These are phyloP conservation scores for Rhodeus uyekii DNA, from an alignment of 2,797 vertebrate genomes.

Conservation along the genomic window DNA sequence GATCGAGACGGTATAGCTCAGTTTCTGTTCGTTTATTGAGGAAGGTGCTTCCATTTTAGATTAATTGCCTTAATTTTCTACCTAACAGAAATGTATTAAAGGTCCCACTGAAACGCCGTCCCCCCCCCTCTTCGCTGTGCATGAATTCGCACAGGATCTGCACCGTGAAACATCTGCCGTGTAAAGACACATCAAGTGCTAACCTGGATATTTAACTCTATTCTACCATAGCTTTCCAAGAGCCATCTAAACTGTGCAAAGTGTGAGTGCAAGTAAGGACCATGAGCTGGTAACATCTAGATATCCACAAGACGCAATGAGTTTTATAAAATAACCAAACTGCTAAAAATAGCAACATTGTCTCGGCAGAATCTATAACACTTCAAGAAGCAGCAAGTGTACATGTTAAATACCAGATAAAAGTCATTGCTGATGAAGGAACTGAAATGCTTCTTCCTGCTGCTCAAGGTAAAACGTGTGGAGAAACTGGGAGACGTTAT, in stretches of 20 bases:
- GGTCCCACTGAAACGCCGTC: background rate
- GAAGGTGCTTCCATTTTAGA: background rate
- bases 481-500: background rate
- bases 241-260: constrained; percentile 44
- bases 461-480: background rate
- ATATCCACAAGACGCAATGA: background rate
- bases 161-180: background rate
- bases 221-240: constrained; percentile 1
- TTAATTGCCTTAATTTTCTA: background rate
- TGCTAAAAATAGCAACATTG: background rate
- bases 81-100: background rate
- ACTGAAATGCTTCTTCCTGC: background rate
- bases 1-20: background rate
- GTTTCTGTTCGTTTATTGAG: background rate
- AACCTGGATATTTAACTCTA: background rate
- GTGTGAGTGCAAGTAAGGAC: constrained; percentile 10
- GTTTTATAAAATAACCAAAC: constrained; percentile 1
- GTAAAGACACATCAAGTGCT: background rate
- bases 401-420: background rate
- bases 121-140: background rate
- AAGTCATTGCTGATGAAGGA: background rate
- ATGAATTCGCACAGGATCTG: background rate
- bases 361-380: background rate
- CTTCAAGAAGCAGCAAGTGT: background rate
- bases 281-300: background rate